phyloP scores from a whole-genome alignment of 1,140 invertebrate species.

The Camponotus floridanus region DNA sequence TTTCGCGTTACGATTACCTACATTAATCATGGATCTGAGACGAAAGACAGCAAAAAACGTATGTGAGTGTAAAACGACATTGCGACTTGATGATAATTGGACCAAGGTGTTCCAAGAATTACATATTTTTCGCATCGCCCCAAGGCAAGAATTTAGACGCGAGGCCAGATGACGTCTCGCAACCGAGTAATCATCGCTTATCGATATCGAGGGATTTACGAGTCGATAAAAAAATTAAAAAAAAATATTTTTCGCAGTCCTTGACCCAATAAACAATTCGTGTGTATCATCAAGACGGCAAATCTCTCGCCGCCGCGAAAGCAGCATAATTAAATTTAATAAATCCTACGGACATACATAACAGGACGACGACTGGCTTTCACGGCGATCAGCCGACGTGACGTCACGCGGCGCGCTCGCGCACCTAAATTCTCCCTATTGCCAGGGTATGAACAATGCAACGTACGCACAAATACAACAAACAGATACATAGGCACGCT shows the following conservation, averaged over 20 bases:
- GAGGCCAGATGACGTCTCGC: neutral
- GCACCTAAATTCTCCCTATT: neutral
- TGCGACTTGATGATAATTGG: neutral
- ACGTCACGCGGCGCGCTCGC: conserved; percentile 70
- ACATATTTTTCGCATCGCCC: neutral
- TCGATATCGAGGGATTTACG: neutral
- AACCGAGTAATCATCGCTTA: neutral
- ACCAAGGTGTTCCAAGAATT: neutral
- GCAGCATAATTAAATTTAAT: conserved; percentile 76
- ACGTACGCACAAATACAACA: neutral
- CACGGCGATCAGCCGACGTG: conserved; percentile 72
- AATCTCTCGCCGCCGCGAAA: neutral
- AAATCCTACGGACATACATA: conserved; percentile 27
- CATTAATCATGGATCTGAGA: neutral
- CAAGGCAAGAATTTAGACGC: neutral
- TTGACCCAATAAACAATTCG: neutral
- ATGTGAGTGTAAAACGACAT: neutral
- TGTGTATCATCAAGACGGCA: neutral
- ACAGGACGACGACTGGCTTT: conserved; percentile 60
- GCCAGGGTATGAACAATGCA: conserved; percentile 43
- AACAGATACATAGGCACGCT: neutral
- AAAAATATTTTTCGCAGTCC: neutral
- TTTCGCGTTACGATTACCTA: neutral
- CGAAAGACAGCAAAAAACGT: neutral
- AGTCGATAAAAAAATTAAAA: neutral